Conservation (phyloP, 2,888 invertebrate genomes). For the Meiosimyza platycephala region DNA sequence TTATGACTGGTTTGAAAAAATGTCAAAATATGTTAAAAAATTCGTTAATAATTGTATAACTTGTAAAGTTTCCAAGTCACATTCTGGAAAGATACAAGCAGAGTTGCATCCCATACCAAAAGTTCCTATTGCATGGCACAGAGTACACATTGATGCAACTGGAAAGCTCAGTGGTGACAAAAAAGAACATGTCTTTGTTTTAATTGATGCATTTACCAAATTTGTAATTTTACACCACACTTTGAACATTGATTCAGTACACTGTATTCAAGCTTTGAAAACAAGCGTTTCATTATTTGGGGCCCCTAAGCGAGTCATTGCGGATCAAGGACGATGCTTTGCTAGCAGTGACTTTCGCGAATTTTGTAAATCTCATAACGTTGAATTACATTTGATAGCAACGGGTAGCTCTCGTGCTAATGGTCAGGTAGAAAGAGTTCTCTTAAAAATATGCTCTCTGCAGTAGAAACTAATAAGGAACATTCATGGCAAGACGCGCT, state of each 20-base stretch:
- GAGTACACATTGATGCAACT: slow-evolving; percentile 37
- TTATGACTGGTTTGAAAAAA: too few relatives aligned
- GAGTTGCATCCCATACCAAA: too few relatives aligned
- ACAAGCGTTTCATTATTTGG: slow-evolving; percentile 17
- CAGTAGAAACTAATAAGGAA: slow-evolving; percentile 24
- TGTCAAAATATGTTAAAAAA: too few relatives aligned
- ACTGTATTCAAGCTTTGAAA: slow-evolving; percentile 33
- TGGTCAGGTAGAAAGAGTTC: slow-evolving; percentile 26
- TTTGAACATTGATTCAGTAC: slow-evolving; percentile 34
- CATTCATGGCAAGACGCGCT: slow-evolving; percentile 26
- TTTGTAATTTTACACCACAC: slow-evolving; percentile 27
- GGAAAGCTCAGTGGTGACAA: slow-evolving; percentile 35
- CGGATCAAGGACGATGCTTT: slow-evolving; percentile 28
- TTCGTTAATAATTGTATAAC: too few relatives aligned
- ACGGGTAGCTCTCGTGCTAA: slow-evolving; percentile 34
- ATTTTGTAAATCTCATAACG: slow-evolving; percentile 21
- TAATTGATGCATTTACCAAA: slow-evolving; percentile 35
- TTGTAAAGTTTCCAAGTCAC: too few relatives aligned
- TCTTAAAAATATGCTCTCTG: slow-evolving; percentile 32
- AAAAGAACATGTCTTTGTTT: slow-evolving; percentile 34
- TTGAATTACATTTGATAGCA: slow-evolving; percentile 21
- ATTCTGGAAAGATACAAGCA: too few relatives aligned
- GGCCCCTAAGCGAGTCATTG: slow-evolving; percentile 2
- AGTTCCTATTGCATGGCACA: too few relatives aligned
- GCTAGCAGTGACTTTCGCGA: slow-evolving; percentile 24